Conservation (phyloP, 30 jellyfish, hydroid and myxozoan species). For the Aurelia sp. region DNA sequence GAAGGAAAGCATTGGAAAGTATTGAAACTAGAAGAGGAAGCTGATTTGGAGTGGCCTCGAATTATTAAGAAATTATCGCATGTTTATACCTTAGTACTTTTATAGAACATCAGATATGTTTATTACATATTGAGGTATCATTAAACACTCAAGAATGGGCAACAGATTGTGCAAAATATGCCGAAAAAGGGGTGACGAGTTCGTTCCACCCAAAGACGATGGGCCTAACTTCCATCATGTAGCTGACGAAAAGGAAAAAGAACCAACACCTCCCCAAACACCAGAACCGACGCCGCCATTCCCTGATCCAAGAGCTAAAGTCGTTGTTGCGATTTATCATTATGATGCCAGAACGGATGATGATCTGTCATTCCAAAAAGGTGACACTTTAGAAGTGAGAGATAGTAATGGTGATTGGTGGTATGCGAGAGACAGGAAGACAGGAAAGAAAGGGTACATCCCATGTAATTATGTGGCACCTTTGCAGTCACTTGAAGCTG, state of each 20-base stretch:
- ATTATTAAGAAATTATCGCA: too few species aligned
- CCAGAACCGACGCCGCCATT: slow-evolving; percentile 88
- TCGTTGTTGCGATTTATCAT: slow-evolving; percentile 86
- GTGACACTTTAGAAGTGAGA: slow-evolving; percentile 84
- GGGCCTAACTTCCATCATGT: not conserved
- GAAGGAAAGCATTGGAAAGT: too few species aligned
- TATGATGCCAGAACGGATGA: slow-evolving; percentile 92
- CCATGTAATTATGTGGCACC: slow-evolving; percentile 96
- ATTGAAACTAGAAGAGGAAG: too few species aligned
- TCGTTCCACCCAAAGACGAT: too few species aligned
- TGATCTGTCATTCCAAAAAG: slow-evolving; percentile 86
- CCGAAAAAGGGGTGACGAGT: slow-evolving; percentile 3
- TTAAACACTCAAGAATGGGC: slow-evolving; percentile 8
- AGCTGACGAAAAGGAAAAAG: not conserved
- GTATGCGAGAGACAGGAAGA: slow-evolving; percentile 83
- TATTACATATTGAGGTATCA: not conserved
- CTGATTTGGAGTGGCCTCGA: too few species aligned
- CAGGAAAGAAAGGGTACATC: slow-evolving; percentile 90
- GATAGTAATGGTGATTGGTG: slow-evolving; percentile 94
- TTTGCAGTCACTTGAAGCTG: slow-evolving; percentile 87
- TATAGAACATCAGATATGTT: not conserved
- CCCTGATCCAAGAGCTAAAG: slow-evolving; percentile 89
- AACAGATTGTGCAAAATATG: slow-evolving; percentile 27
- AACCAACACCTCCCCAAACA: slow-evolving; percentile 4
- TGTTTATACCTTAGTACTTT: too few species aligned